Conservation (phyloP, 1,140 invertebrate genomes). For the Pseudomyrmex pallidus region DNA sequence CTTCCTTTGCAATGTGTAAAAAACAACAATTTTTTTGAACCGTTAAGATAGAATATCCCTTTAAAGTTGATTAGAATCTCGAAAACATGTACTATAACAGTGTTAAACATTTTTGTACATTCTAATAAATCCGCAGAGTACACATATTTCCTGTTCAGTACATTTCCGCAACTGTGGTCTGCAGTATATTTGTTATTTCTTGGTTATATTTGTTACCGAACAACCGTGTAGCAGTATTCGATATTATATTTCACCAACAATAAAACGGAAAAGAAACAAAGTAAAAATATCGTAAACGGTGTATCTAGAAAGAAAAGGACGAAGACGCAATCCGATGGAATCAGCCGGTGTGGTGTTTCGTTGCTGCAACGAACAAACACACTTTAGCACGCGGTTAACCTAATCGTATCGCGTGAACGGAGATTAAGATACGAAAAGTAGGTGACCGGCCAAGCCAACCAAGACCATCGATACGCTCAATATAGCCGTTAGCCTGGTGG, state of each 20-base stretch:
- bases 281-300: constrained; percentile 17
- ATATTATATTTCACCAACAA: constrained; percentile 6
- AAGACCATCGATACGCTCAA: constrained; percentile 63
- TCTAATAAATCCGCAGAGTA: constrained; percentile 1
- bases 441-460: constrained; percentile 68
- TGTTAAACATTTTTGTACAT: too few relatives aligned
- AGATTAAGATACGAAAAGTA: constrained; percentile 73
- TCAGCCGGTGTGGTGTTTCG: constrained; percentile 4
- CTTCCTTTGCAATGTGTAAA: too few relatives aligned
- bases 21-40: too few relatives aligned
- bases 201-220: constrained; percentile 3
- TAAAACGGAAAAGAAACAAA: background rate
- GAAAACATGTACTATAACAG: too few relatives aligned
- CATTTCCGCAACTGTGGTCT: constrained; percentile 16
- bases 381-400: constrained; percentile 46
- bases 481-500: constrained; percentile 70
- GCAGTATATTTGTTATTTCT: background rate
- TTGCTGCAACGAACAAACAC: constrained; percentile 60
- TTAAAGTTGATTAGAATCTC: too few relatives aligned
- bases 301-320: constrained; percentile 24
- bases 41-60: too few relatives aligned
- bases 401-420: constrained; percentile 61
- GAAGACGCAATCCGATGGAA: background rate
- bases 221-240: background rate
- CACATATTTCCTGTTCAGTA: background rate